These are phyloP conservation scores for Phalacrocorax carbo DNA, from an alignment of 2,113 vertebrate genomes.

Conservation along the genomic window DNA sequence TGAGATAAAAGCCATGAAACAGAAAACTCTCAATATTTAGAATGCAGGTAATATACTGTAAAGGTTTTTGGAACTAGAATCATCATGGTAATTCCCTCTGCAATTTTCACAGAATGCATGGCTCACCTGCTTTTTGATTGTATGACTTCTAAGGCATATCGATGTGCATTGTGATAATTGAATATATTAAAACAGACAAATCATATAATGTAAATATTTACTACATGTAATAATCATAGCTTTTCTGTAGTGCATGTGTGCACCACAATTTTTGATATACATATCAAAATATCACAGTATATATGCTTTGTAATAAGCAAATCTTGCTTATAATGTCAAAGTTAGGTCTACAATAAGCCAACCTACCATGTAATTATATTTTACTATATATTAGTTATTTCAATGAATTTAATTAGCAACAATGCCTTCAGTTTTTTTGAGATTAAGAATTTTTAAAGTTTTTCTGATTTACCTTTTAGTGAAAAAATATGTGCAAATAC, in stretches of 20 bases:
- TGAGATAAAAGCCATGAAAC: background rate
- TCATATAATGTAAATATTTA: background rate
- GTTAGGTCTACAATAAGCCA: background rate
- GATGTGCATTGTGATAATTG: background rate
- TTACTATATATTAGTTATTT: background rate
- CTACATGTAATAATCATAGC: background rate
- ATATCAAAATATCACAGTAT: background rate
- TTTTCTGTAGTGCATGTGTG: background rate
- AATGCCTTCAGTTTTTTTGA: background rate
- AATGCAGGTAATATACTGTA: background rate
- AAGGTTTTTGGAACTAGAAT: background rate
- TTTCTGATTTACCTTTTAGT: background rate
- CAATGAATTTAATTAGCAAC: background rate
- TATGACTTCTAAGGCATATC: background rate
- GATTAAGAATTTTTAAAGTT: background rate
- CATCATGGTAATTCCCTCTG: background rate
- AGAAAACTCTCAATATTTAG: background rate
- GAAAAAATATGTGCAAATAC: background rate
- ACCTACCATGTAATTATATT: background rate
- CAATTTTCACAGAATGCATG: background rate
- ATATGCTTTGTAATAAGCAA: background rate
- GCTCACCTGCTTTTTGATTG: background rate
- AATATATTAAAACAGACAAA: background rate
- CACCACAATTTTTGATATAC: background rate
- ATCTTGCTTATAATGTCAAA: background rate